Evolutionary conservation across 2,888 invertebrate genomes (phyloP), one percentile per base, ranked within the genome.

Genomic region (Watsonalla binaria): DNA sequence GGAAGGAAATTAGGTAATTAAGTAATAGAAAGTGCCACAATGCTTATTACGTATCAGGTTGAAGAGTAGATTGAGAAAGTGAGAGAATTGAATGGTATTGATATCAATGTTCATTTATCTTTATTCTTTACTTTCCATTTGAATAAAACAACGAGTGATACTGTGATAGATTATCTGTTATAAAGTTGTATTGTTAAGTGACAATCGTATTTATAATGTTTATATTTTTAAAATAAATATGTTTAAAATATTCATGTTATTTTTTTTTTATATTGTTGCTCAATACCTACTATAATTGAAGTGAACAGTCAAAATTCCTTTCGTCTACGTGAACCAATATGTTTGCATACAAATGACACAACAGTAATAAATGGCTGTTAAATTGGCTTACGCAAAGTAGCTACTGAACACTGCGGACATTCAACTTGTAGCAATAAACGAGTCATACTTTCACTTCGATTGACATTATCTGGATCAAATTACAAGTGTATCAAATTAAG

Each of bases 361-460:
- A 15, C 33, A 34, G 42, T 39, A 51, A 7, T 14, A 5, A 46
- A 1, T 7, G 13, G 11, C 11, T 42, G 8, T 42, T 39, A 6
- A 14, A 42, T 11, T 42, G 42, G 42, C 42, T 53, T 56, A 33
- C 53, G 52, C 51, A 60, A 57, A 59, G 55, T 52, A 57, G 61
- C 59, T 60, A 74, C 63, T 67, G 69, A 69, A 68, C 65, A 67
- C 66, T 60, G 62, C 67, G 72, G 72, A 66, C 82, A 65, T 82
- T 84, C 76, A 82, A 81, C 79, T 80, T 68, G 61, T 59, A 67
- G 58, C 63, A 66, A 68, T 68, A 65, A 69, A 62, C 62, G 57
- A 59, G 58, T 61, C 59, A 51, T 49, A 74, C 87, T 88, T 88
- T 88, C 87, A 84, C 87, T 87, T 87, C 82, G 72, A 62, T 71